A percentile compares a stretch with the other conserved stretches of the same genome.
phyloP scores from a whole-genome alignment of 2,888 invertebrate species.

The Pharmacophagus antenor region DNA sequence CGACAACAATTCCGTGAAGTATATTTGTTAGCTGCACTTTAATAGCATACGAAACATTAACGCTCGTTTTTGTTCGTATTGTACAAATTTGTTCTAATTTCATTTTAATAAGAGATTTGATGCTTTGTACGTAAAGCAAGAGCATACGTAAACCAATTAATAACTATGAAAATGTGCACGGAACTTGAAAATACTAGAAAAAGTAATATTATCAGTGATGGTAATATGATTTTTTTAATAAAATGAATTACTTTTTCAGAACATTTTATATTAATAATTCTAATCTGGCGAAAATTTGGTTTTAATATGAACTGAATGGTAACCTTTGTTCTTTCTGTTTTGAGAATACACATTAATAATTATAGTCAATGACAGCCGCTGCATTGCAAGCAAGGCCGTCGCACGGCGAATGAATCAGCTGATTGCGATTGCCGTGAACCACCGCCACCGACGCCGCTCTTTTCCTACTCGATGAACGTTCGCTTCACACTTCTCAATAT shows the following conservation, averaged over 20 bases:
- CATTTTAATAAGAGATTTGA: too few relatives aligned
- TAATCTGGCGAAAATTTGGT: not conserved
- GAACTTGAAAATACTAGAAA: too few relatives aligned
- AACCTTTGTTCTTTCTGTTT: slow-evolving; percentile 30
- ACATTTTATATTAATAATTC: not conserved
- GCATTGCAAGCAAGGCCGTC: slow-evolving; percentile 57
- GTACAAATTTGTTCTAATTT: too few relatives aligned
- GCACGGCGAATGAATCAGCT: slow-evolving; percentile 67
- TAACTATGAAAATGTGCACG: too few relatives aligned
- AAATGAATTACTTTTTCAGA: too few relatives aligned
- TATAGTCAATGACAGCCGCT: slow-evolving; percentile 38
- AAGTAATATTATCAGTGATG: too few relatives aligned
- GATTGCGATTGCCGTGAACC: slow-evolving; percentile 56
- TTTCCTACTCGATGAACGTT: slow-evolving; percentile 42
- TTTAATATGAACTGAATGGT: not conserved
- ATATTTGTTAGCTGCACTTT: too few relatives aligned
- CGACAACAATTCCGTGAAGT: too few relatives aligned
- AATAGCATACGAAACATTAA: not conserved
- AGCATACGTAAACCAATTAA: too few relatives aligned
- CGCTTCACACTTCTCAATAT: not conserved
- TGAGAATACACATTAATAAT: slow-evolving; percentile 34
- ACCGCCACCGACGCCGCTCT: slow-evolving; percentile 50
- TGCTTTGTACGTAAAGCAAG: too few relatives aligned
- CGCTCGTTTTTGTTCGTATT: too few relatives aligned
- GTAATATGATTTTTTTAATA: too few relatives aligned